Evolutionary conservation across 64 coral and sea anemone genomes (phyloP).

Genomic region (Pocillopora verrucosa): DNA sequence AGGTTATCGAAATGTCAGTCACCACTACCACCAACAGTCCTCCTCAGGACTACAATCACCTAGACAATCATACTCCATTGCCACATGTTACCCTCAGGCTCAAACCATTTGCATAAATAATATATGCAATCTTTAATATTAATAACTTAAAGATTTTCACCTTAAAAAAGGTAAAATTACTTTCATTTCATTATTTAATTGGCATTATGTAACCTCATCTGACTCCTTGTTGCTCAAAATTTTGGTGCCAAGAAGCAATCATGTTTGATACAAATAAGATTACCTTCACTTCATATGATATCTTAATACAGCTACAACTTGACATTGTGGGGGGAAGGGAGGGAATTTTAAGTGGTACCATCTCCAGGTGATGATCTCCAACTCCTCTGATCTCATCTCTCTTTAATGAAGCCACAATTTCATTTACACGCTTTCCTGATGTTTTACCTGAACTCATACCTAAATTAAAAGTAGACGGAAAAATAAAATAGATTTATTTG

Average conservation of each 20-base stretch:
- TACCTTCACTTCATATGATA: constrained; percentile 80
- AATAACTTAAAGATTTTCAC: too few relatives aligned
- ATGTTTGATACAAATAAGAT: background rate
- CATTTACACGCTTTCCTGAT: background rate
- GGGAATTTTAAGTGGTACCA: constrained; percentile 59
- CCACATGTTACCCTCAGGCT: too few relatives aligned
- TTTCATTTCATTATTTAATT: too few relatives aligned
- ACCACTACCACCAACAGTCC: too few relatives aligned
- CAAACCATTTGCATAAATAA: too few relatives aligned
- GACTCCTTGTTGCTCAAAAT: background rate
- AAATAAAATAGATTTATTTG: too few relatives aligned
- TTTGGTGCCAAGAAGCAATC: background rate
- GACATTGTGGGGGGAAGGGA: constrained; percentile 83
- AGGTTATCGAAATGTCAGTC: too few relatives aligned
- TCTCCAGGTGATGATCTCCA: constrained; percentile 68
- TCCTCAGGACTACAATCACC: too few relatives aligned
- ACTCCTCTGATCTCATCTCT: constrained; percentile 36
- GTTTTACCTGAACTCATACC: background rate
- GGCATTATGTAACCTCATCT: background rate
- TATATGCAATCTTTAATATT: too few relatives aligned
- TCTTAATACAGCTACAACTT: constrained; percentile 76
- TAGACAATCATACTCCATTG: too few relatives aligned
- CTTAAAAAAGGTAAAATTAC: too few relatives aligned
- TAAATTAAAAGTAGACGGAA: too few relatives aligned
- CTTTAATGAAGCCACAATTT: constrained; percentile 1